phyloP scores from a whole-genome alignment of 2,113 vertebrate species.

The Myotis yumanensis region DNA sequence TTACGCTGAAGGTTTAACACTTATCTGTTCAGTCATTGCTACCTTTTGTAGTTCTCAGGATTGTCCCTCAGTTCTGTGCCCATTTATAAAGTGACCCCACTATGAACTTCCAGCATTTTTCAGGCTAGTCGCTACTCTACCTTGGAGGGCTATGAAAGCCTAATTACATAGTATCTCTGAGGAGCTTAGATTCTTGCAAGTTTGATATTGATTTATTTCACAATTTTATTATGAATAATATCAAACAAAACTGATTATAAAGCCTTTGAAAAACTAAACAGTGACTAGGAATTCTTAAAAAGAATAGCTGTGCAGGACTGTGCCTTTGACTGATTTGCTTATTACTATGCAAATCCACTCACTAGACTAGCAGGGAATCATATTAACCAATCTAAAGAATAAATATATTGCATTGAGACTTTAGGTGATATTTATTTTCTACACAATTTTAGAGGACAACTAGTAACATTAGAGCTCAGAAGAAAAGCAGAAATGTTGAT shows the following conservation, averaged over 20 bases:
- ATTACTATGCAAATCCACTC: slow-evolving; percentile 63
- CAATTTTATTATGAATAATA: slow-evolving; percentile 50
- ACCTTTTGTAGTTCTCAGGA: neutral
- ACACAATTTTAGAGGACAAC: neutral
- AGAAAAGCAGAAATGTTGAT: slow-evolving; percentile 11
- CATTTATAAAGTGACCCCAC: neutral
- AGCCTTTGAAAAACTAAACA: slow-evolving; percentile 2
- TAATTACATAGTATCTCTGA: slow-evolving; percentile 31
- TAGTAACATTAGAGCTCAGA: slow-evolving; percentile 26
- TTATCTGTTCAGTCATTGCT: neutral
- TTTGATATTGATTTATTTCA: slow-evolving; percentile 53
- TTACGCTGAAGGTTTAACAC: neutral
- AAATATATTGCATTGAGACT: neutral
- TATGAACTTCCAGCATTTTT: neutral
- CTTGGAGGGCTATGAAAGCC: neutral
- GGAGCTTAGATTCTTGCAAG: slow-evolving; percentile 2
- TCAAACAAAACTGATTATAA: slow-evolving; percentile 55
- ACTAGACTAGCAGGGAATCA: neutral
- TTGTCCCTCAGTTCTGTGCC: neutral
- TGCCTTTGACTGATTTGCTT: slow-evolving; percentile 32
- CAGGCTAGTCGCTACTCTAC: neutral
- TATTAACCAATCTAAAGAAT: slow-evolving; percentile 40
- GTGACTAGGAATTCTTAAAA: slow-evolving; percentile 41
- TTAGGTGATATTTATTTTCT: slow-evolving; percentile 55
- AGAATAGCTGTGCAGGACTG: neutral